Percentiles rank a stretch among this genome's conserved stretches.
Conservation (phyloP, 2,113 vertebrate species). For the Melanocharis versteri region DNA sequence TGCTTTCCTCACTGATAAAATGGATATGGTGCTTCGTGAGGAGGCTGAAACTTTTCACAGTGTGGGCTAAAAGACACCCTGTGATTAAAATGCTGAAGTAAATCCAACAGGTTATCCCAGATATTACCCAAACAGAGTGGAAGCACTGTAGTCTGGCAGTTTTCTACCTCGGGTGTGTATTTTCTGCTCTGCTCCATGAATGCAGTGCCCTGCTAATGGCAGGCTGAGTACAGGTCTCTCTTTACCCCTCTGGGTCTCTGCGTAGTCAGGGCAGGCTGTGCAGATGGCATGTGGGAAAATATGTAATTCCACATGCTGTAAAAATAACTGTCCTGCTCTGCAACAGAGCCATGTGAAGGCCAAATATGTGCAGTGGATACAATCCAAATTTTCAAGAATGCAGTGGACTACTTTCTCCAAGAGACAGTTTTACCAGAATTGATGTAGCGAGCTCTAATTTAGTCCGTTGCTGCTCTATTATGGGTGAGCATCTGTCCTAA, state of each 20-base stretch:
- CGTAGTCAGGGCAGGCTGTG: not conserved
- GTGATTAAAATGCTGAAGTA: not conserved
- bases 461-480: conserved; percentile 13
- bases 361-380: not conserved
- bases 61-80: not conserved
- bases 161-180: not conserved
- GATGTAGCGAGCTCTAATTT: conserved; percentile 13
- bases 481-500: conserved; percentile 48
- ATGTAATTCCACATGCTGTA: not conserved
- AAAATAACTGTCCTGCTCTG: conserved; percentile 42
- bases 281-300: conserved; percentile 8
- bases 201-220: not conserved
- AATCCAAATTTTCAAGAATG: not conserved
- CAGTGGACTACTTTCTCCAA: not conserved
- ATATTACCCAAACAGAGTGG: not conserved
- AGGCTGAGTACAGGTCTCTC: not conserved
- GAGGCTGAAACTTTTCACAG: not conserved
- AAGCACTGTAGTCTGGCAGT: not conserved
- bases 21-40: not conserved
- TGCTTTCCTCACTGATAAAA: not conserved
- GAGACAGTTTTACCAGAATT: not conserved
- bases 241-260: not conserved
- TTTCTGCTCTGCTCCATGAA: not conserved
- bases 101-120: not conserved
- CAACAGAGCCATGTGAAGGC: not conserved